A percentile compares a stretch with the other conserved stretches of the same genome.
These are phyloP conservation scores for Lutraria lutraria DNA, from an alignment of 2,888 invertebrate species.

Conservation along the genomic window DNA sequence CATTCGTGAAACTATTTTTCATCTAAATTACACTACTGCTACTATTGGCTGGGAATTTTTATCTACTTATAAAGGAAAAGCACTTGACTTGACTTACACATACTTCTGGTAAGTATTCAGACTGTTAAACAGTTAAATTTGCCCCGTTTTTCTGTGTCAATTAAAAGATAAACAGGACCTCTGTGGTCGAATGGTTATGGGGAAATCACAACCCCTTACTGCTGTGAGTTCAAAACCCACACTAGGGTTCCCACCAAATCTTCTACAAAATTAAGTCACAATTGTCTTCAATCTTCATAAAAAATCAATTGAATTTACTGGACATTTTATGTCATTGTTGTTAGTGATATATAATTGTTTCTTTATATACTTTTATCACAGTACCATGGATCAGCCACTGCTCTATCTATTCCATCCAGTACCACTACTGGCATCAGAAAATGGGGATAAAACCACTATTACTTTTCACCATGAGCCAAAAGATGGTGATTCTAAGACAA, in stretches of 20 bases:
- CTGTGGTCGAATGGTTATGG: too few relatives aligned
- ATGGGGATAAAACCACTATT: conserved; percentile 55
- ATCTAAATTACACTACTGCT: conserved; percentile 18
- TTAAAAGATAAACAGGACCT: too few relatives aligned
- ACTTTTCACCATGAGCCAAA: too few relatives aligned
- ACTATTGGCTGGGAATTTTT: background rate
- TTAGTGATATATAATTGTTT: background rate
- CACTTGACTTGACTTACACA: background rate
- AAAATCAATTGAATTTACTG: background rate
- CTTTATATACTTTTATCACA: conserved; percentile 42
- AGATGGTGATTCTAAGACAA: too few relatives aligned
- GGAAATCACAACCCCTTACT: too few relatives aligned
- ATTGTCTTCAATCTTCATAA: too few relatives aligned
- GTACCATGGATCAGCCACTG: conserved; percentile 64
- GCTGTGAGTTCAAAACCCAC: too few relatives aligned
- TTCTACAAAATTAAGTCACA: too few relatives aligned
- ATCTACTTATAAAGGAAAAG: too few relatives aligned
- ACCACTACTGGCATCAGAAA: conserved; percentile 63
- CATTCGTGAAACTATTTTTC: background rate
- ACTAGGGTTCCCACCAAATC: too few relatives aligned
- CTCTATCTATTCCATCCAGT: conserved; percentile 69
- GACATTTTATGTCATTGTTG: background rate
- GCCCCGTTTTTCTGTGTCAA: too few relatives aligned
- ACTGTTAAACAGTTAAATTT: too few relatives aligned
- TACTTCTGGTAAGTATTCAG: conserved; percentile 25